Evolutionary conservation across 64 coral and sea anemone species (phyloP).

Genomic region (Anthopleura sola): DNA sequence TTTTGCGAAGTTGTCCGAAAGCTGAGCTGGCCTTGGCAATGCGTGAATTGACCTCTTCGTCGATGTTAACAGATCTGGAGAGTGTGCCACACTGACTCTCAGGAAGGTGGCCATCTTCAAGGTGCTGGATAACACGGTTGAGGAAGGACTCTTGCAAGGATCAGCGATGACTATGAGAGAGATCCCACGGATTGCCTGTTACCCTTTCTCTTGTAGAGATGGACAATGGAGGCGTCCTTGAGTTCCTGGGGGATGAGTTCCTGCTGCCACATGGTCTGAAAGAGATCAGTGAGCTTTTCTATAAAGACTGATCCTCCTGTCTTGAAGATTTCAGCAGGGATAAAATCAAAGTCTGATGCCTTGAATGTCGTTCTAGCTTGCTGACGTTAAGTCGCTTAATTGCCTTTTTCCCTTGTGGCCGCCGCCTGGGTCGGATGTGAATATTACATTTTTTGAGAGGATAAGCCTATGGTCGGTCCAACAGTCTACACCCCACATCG

Average conservation of each 20-base stretch:
- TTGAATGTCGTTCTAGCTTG: conserved; percentile 2
- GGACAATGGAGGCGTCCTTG: conserved; percentile 25
- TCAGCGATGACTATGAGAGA: conserved; percentile 24
- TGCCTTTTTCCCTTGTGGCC: conserved; percentile 9
- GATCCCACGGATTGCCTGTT: conserved; percentile 28
- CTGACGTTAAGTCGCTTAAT: conserved; percentile 8
- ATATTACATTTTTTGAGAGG: background rate
- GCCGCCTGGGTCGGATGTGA: conserved; percentile 7
- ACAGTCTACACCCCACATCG: background rate
- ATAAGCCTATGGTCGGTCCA: conserved; percentile 19
- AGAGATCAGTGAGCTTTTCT: background rate
- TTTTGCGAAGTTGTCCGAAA: too few species aligned
- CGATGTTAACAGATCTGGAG: background rate
- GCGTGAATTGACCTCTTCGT: too few species aligned
- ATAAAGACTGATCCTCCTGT: background rate
- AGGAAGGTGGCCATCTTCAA: conserved; percentile 21
- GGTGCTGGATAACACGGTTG: background rate
- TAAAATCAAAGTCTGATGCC: conserved; percentile 15
- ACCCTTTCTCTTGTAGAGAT: conserved; percentile 38
- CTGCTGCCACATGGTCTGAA: background rate
- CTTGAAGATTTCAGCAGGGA: conserved; percentile 42
- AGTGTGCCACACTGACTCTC: conserved; percentile 24
- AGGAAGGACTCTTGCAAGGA: conserved; percentile 20
- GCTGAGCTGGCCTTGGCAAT: too few species aligned
- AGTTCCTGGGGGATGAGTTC: conserved; percentile 8